phyloP scores from a whole-genome alignment of 2,888 invertebrate species.

The Embidobia sp. region DNA sequence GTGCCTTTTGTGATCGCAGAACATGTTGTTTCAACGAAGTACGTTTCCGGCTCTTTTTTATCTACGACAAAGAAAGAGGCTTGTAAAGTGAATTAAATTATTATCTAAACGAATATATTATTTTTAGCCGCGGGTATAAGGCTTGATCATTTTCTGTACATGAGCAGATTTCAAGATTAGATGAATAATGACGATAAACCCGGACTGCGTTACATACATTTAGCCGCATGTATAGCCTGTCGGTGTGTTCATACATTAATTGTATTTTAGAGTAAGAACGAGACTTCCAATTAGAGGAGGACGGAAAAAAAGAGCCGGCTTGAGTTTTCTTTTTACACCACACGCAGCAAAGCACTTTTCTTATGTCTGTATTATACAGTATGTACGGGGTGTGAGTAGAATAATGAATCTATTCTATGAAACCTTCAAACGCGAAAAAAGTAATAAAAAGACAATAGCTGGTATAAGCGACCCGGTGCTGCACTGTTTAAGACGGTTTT shows the following conservation, averaged over 20 bases:
- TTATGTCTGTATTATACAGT: conserved; percentile 41
- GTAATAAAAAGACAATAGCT: conserved; percentile 15
- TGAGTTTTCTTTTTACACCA: conserved; percentile 42
- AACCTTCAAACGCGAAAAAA: conserved; percentile 40
- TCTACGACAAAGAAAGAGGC: no score
- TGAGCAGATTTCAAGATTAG: conserved; percentile 44
- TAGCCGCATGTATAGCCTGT: neutral
- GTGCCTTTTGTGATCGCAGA: neutral
- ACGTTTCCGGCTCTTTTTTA: no score
- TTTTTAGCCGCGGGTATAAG: conserved; percentile 5
- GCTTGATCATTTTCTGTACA: conserved; percentile 27
- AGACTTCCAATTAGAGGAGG: conserved; percentile 34
- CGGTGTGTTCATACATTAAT: conserved; percentile 11
- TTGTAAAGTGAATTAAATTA: no score
- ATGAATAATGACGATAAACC: conserved; percentile 54
- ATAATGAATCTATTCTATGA: conserved; percentile 51
- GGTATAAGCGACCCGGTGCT: conserved; percentile 11
- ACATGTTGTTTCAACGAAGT: no score
- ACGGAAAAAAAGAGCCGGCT: conserved; percentile 30
- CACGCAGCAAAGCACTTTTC: conserved; percentile 36
- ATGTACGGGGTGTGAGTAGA: conserved; percentile 31
- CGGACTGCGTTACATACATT: conserved; percentile 2
- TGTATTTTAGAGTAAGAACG: conserved; percentile 17
- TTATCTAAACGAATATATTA: neutral
- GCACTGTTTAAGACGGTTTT: no score